Conservation (phyloP, 2,797 vertebrate genomes). For the Sorex maritimensis region DNA sequence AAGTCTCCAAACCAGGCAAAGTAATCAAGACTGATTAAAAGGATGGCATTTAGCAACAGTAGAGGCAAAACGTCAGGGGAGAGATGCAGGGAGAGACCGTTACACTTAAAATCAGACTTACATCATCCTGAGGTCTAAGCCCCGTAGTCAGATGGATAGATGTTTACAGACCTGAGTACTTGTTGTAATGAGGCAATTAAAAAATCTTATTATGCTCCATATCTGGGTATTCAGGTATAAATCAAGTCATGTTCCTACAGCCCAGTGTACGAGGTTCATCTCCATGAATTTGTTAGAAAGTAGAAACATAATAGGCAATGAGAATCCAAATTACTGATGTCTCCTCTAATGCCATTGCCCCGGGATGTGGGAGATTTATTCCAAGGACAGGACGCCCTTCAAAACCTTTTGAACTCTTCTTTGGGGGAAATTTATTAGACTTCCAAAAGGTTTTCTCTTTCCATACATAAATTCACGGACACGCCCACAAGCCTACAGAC, state of each 20-base stretch:
- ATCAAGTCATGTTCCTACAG: constrained; percentile 10
- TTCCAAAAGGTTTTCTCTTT: constrained; percentile 3
- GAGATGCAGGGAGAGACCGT: constrained; percentile 1
- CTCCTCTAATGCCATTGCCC: not conserved
- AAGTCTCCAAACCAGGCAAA: constrained; percentile 59
- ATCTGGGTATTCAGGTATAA: constrained; percentile 22
- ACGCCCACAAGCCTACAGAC: not conserved
- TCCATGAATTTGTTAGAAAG: not conserved
- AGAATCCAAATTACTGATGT: constrained; percentile 40
- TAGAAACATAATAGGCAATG: not conserved
- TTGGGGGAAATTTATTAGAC: not conserved
- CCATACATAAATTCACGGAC: not conserved
- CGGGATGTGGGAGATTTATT: not conserved
- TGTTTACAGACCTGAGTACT: constrained; percentile 68
- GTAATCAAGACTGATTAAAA: constrained; percentile 83
- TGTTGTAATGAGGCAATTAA: constrained; percentile 60
- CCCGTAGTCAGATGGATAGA: constrained; percentile 49
- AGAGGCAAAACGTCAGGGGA: not conserved
- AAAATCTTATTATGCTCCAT: constrained; percentile 50
- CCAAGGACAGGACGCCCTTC: not conserved
- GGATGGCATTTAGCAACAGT: constrained; percentile 65
- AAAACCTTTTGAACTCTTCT: not conserved
- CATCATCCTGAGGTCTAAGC: constrained; percentile 33
- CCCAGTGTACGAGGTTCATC: constrained; percentile 19
- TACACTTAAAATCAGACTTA: constrained; percentile 46